Evolutionary conservation across 2,797 vertebrate genomes (phyloP).

Genomic region (Poecilia picta): DNA sequence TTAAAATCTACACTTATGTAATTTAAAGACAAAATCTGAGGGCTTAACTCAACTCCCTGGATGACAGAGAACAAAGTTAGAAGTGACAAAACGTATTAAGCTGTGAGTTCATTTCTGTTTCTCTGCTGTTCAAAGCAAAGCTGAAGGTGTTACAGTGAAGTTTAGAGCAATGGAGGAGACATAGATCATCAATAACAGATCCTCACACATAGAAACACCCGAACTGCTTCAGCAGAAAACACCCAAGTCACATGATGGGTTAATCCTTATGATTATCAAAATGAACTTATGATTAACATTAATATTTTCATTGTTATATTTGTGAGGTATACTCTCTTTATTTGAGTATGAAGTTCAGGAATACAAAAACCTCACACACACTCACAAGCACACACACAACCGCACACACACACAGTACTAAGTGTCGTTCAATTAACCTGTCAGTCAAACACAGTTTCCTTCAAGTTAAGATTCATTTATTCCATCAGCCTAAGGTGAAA

Average conservation of each 20-base stretch:
- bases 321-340: neutral
- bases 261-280: neutral
- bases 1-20: neutral
- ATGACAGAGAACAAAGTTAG: neutral
- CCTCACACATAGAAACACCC: neutral
- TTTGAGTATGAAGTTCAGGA: neutral
- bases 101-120: neutral
- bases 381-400: neutral
- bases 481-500: slow-evolving; percentile 59
- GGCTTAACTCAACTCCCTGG: neutral
- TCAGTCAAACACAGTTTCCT: slow-evolving; percentile 51
- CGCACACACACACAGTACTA: neutral
- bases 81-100: neutral
- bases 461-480: slow-evolving; percentile 41
- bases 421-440: slow-evolving; percentile 42
- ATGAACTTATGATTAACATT: neutral
- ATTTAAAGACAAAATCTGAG: neutral
- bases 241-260: neutral
- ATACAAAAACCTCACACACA: neutral
- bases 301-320: neutral
- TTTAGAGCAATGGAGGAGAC: no score
- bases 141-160: no score
- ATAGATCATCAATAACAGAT: no score
- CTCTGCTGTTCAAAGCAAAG: neutral
- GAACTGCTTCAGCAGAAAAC: neutral